A percentile compares a stretch with the other conserved stretches of the same genome.
These are phyloP conservation scores for Hoplostethus mediterraneus DNA, from an alignment of 2,797 vertebrate genomes.

Conservation along the genomic window DNA sequence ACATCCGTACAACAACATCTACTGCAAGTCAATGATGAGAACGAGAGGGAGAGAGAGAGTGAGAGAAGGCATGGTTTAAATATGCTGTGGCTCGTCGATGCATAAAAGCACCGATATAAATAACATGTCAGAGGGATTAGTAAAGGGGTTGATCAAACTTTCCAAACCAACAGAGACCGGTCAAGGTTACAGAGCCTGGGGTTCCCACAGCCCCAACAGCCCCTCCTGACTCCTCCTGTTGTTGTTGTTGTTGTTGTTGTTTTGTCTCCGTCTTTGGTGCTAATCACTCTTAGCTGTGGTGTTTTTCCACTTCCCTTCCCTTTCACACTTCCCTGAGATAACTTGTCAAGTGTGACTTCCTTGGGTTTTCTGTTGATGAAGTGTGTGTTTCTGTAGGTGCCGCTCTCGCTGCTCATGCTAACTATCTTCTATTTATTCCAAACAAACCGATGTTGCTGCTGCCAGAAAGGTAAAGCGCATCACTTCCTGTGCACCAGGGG, in stretches of 20 bases:
- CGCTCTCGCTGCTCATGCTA: too few relatives aligned
- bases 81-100: constrained; percentile 21
- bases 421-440: too few relatives aligned
- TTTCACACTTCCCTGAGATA: neutral
- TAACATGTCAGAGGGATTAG: constrained; percentile 21
- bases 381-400: too few relatives aligned
- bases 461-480: too few relatives aligned
- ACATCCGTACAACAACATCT: neutral
- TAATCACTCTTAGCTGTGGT: neutral
- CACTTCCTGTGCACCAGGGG: too few relatives aligned
- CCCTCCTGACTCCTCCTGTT: constrained; percentile 44
- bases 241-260: neutral
- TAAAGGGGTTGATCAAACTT: constrained; percentile 51
- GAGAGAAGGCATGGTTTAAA: neutral
- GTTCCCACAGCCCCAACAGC: constrained; percentile 5
- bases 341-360: neutral
- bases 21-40: neutral
- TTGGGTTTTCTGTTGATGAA: too few relatives aligned
- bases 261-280: constrained; percentile 14
- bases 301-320: neutral
- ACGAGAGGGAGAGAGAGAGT: neutral
- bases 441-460: too few relatives aligned
- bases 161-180: constrained; percentile 53
- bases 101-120: constrained; percentile 7
- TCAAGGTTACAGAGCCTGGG: constrained; percentile 41